Percentiles rank a stretch among this genome's conserved stretches.
Evolutionary conservation across 2,797 vertebrate species (phyloP).

Genomic region (Gymnocypris eckloni): DNA sequence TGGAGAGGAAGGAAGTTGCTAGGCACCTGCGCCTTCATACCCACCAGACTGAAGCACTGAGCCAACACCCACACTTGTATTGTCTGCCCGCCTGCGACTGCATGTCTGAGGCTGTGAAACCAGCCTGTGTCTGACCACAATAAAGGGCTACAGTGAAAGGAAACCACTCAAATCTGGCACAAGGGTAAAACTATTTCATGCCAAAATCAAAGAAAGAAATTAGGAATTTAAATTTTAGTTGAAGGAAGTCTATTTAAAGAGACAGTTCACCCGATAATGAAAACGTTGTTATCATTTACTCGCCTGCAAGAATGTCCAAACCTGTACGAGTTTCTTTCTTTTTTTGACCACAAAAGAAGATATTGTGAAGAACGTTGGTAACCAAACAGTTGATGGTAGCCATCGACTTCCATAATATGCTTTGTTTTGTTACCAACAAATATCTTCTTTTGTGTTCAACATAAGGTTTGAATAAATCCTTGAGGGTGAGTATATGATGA

Average conservation of each 20-base stretch:
- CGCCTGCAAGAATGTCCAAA: not conserved
- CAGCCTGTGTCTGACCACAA: slow-evolving; percentile 7
- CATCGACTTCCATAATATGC: too few species aligned
- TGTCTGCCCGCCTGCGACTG: slow-evolving; percentile 32
- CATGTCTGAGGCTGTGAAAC: not conserved
- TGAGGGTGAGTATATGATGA: not conserved
- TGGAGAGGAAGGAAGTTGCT: slow-evolving; percentile 54
- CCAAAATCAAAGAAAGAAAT: not conserved
- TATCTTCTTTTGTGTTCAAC: not conserved
- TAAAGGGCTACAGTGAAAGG: not conserved
- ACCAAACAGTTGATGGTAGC: too few species aligned
- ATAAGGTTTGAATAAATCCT: not conserved
- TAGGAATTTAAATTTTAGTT: not conserved
- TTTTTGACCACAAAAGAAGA: not conserved
- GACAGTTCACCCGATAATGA: not conserved
- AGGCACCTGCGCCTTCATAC: slow-evolving; percentile 52
- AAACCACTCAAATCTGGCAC: not conserved
- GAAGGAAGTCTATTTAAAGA: not conserved
- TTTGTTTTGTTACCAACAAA: not conserved
- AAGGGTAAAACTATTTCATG: not conserved
- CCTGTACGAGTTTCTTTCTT: too few species aligned
- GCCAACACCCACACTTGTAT: slow-evolving; percentile 48
- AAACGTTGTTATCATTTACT: not conserved
- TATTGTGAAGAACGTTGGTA: not conserved
- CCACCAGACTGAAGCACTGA: slow-evolving; percentile 52